A percentile compares a stretch with the other conserved stretches of the same genome.
phyloP scores from a whole-genome alignment of 2,888 invertebrate genomes.

The Drosophila borborema region DNA sequence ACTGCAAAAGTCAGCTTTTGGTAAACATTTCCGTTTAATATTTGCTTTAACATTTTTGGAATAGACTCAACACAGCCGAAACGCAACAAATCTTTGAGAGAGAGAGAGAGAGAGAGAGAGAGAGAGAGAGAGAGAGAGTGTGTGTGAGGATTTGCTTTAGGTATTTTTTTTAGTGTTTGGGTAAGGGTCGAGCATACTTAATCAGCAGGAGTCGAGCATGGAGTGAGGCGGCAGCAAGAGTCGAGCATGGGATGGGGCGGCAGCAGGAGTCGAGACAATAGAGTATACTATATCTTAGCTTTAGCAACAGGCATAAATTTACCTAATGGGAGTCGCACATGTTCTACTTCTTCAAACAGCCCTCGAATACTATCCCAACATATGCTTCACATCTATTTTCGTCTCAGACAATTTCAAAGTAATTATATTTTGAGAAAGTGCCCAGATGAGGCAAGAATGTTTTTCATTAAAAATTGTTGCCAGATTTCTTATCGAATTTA shows the following conservation, averaged over 20 bases:
- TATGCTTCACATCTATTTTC: not conserved
- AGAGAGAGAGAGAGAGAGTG: too few species aligned
- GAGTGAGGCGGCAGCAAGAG: not conserved
- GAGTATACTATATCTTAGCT: constrained; percentile 41
- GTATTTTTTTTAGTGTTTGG: not conserved
- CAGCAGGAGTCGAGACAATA: constrained; percentile 16
- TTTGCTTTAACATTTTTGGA: constrained; percentile 51
- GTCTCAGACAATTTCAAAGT: not conserved
- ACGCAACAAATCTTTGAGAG: too few species aligned
- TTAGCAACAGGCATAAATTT: constrained; percentile 60
- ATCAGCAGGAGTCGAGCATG: constrained; percentile 54
- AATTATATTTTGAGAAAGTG: constrained; percentile 4
- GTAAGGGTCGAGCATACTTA: constrained; percentile 50
- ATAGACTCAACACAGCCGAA: constrained; percentile 21
- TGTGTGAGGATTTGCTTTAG: constrained; percentile 11
- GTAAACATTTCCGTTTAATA: constrained; percentile 38
- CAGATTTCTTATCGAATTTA: not conserved
- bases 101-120: too few species aligned
- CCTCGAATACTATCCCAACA: not conserved
- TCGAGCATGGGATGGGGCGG: not conserved
- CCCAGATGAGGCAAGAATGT: not conserved
- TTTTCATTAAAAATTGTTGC: not conserved
- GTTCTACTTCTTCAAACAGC: constrained; percentile 3
- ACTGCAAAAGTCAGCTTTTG: constrained; percentile 37
- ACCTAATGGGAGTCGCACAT: constrained; percentile 31